A percentile compares a stretch with the other conserved stretches of the same genome.
These are phyloP conservation scores for Phataginus tetradactyla DNA, from an alignment of 2,797 vertebrate species.

Conservation along the genomic window DNA sequence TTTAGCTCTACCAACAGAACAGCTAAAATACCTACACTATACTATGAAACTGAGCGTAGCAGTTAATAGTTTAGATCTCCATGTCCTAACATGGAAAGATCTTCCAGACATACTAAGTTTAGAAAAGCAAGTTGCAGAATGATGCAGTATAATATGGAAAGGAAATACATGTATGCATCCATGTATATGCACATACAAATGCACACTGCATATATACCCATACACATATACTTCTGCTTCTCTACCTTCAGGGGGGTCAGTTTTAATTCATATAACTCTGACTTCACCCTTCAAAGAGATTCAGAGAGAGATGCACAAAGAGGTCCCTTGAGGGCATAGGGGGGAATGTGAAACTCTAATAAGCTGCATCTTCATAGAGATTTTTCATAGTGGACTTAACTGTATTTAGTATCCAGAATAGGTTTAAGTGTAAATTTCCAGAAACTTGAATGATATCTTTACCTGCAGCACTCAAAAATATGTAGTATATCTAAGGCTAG, in stretches of 20 bases:
- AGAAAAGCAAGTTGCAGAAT: conserved; percentile 33
- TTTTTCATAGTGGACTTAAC: not conserved
- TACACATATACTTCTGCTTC: not conserved
- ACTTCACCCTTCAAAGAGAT: not conserved
- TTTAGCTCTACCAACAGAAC: not conserved
- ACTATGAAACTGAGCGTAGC: conserved; percentile 3
- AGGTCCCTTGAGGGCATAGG: not conserved
- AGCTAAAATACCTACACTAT: not conserved
- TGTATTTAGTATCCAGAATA: not conserved
- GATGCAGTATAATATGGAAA: not conserved
- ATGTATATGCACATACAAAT: not conserved
- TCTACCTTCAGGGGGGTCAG: not conserved
- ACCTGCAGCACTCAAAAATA: not conserved
- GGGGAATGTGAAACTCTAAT: not conserved
- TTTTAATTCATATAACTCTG: conserved; percentile 20
- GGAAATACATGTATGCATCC: not conserved
- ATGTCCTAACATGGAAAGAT: not conserved
- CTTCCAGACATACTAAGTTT: not conserved
- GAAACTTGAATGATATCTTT: not conserved
- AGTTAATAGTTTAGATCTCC: not conserved
- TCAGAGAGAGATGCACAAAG: not conserved
- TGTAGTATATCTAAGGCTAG: not conserved
- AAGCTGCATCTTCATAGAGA: conserved; percentile 3
- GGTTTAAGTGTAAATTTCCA: not conserved
- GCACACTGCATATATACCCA: not conserved